Base-by-base conservation (phyloP, 2,888 invertebrate genomes). In the Epistrophe grossulariae region DNA sequence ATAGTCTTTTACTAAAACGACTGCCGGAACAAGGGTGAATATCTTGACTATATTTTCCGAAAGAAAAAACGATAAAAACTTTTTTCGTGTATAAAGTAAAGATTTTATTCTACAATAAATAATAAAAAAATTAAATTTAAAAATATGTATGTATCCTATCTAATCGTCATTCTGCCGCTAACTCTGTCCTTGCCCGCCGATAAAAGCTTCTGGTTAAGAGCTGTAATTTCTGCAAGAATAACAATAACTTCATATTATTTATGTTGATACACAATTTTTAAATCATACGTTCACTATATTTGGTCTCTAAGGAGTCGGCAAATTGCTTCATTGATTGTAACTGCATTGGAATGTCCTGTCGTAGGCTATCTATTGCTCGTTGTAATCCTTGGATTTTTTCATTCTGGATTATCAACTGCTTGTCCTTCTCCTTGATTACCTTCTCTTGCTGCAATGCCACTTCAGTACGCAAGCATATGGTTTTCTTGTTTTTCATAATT, bases 361-460 rank as follows among this genome's bases (percentile, higher is more conserved):
- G 89, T 0, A 91, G 85, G 15, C 89, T 89, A 35, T 91, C 89
- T 9, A 92, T 89, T 1, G 91, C 90, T 48, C 88, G 50, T 6
- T 90, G 90, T 0, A 92, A 77, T 10, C 90, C 89, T 4, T 83
- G 45, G 0, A 92, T 68, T 72, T 92, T 90, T 4, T 90, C 90
- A 7, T 90, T 90, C 0, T 89, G 89, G 10, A 90, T 17, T n/a
- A 79, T 57, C 4, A 92, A 68, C 0, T 89, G 79, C 15, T 90
- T 88, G 3, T 92, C 91, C 62, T 91, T 91, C 35, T 92, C 91
- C 10, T 89, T 90, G 15, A 93, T 90, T 1, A 90, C 91, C 38
- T 90, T 90, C 38, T 93, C 93, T 71, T 93, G 93, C 45, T 92
- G 91, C 10, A 92, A 77, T 0, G 92, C 92, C 6, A 93, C 91